Base-by-base conservation (phyloP, 1,140 invertebrate genomes). In the Bombus fervidus region DNA sequence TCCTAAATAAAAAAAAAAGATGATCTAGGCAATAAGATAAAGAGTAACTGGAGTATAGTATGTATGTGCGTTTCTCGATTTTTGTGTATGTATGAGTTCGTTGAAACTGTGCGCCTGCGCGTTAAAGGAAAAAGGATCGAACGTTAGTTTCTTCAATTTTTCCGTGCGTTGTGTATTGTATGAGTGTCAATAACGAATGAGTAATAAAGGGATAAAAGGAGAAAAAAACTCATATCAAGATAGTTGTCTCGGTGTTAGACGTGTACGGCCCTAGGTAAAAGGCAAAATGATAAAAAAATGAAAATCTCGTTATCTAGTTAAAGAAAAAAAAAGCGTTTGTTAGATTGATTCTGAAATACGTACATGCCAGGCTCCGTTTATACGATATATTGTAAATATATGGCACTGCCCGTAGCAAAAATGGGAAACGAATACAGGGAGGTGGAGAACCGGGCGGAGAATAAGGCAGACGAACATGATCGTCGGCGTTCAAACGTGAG, bases 261-360 rank as follows among this genome's bases (percentile, higher is more conserved):
- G 93, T 94, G 94, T 94, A 94, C 92, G 93, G 91, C 87, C 90
- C 91, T 94, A 94, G 94, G 92, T 94, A 94, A 93, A 79, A 68
- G 57, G 39, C 41, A 78, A 78, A 31, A 59, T 28, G 68, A 72
- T 41, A 79, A 77, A 77, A 79, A 79, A 79, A 79, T 68, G 41
- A 34, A 94, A 94, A 93, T 94, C 93, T 95, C 94, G 94, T 95
- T 95, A 95, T 94, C 93, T 95, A 95, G 93, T 95, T 94, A 94
- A 91, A 94, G 94, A 34, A 66, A 64, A 66, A 64, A 66, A 66
- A 93, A 86, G 94, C 94, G 91, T 95, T 95, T 94, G 93, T 95
- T 95, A 95, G 94, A 93, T 95, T 62, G 93, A 95, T 94, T 95
- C 94, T 92, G 92, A 94, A 93, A 94, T 95, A 94, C 94, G 92